Evolutionary conservation across 1,140 invertebrate species (phyloP).

Genomic region (Drosophila lacteicornis): DNA sequence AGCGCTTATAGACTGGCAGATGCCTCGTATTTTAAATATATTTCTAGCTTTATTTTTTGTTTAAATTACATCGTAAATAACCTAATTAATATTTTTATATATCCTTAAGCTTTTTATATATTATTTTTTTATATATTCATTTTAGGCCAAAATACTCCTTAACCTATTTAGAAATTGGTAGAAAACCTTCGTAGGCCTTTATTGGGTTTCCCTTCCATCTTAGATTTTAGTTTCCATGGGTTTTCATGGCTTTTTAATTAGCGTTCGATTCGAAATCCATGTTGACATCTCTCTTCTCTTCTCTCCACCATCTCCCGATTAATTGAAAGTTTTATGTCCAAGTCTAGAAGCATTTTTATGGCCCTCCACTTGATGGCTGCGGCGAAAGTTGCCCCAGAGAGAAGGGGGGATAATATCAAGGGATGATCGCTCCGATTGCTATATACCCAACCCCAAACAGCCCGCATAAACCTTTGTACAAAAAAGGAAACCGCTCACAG

Average conservation of each 20-base stretch:
- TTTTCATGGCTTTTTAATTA: conserved; percentile 67
- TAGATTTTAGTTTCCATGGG: conserved; percentile 33
- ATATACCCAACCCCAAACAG: neutral
- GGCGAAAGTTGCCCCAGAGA: conserved; percentile 43
- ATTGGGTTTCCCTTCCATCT: neutral
- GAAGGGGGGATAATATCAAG: neutral
- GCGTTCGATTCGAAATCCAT: conserved; percentile 39
- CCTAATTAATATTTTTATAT: too few relatives aligned
- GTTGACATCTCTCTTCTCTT: conserved; percentile 35
- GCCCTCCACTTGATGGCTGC: conserved; percentile 46
- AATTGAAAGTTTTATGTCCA: conserved; percentile 61
- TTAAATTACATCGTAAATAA: too few relatives aligned
- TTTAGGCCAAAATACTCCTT: neutral
- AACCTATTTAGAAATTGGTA: neutral
- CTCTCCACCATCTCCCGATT: conserved; percentile 24
- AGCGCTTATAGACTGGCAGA: neutral
- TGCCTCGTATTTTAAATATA: neutral
- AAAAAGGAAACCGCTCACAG: conserved; percentile 7
- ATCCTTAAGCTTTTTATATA: neutral
- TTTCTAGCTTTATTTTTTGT: neutral
- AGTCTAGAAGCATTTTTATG: conserved; percentile 61
- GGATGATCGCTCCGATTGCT: conserved; percentile 7
- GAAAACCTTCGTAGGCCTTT: conserved; percentile 9
- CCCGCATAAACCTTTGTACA: conserved; percentile 52
- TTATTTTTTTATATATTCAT: too few relatives aligned